Conservation (phyloP, 2,113 vertebrate genomes). For the Onychorhynchus coronatus region DNA sequence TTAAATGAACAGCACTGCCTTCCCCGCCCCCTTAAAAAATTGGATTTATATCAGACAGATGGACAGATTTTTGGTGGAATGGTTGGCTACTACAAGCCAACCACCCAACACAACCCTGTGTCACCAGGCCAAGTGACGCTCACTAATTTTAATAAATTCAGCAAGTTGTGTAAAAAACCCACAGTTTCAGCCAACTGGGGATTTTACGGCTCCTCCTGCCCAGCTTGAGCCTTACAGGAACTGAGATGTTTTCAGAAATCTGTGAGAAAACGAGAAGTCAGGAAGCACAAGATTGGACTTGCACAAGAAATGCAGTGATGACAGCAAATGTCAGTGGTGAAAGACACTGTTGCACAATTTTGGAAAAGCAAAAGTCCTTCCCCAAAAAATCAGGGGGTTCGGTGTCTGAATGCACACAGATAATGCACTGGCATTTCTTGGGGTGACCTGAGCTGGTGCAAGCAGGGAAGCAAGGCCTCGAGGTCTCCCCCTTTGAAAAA, state of each 20-base stretch:
- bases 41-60: neutral
- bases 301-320: neutral
- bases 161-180: neutral
- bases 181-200: neutral
- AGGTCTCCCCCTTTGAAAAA: neutral
- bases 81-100: neutral
- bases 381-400: rapidly evolving
- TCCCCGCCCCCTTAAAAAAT: neutral
- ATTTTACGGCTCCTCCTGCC: neutral
- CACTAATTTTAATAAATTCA: neutral
- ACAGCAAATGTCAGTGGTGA: neutral
- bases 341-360: neutral
- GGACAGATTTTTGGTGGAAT: neutral
- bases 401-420: rapidly evolving
- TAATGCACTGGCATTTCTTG: rapidly evolving
- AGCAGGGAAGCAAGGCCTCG: neutral
- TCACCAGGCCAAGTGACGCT: neutral
- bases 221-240: rapidly evolving
- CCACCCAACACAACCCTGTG: rapidly evolving
- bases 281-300: rapidly evolving
- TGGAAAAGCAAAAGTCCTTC: neutral
- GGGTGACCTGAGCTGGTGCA: neutral
- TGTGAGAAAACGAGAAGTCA: neutral
- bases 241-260: neutral
- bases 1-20: rapidly evolving